phyloP scores from a whole-genome alignment of 2,888 invertebrate species.

The Melanotus villosus region DNA sequence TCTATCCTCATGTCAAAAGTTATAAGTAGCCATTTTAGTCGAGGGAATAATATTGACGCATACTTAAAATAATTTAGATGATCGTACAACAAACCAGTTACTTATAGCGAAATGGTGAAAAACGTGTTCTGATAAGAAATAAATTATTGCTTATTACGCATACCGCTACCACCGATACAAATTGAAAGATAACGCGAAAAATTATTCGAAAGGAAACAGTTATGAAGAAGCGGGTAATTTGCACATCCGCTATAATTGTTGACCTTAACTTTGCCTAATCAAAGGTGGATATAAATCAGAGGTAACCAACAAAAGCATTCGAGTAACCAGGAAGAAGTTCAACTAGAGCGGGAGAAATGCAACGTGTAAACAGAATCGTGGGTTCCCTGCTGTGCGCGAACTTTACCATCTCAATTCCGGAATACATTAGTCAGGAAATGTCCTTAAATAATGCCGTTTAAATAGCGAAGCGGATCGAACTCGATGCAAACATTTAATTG shows the following conservation, averaged over 20 bases:
- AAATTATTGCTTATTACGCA: conserved; percentile 19
- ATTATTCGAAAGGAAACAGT: conserved; percentile 9
- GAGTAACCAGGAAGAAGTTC: conserved; percentile 47
- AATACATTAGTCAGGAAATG: conserved; percentile 37
- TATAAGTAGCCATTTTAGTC: neutral
- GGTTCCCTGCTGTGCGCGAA: conserved; percentile 43
- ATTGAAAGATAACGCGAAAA: conserved; percentile 18
- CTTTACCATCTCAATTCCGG: conserved; percentile 48
- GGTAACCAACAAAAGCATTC: conserved; percentile 31
- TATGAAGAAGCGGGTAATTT: conserved; percentile 2
- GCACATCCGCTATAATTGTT: conserved; percentile 13
- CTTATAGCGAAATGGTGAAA: conserved; percentile 2
- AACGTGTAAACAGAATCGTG: conserved; percentile 47
- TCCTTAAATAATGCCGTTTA: conserved; percentile 21
- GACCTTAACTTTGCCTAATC: conserved; percentile 18
- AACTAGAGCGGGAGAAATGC: conserved; percentile 40
- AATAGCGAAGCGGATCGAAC: conserved; percentile 5
- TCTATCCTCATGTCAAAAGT: conserved; percentile 8
- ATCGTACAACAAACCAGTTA: conserved; percentile 10
- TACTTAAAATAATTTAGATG: conserved; percentile 19
- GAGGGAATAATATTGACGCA: neutral
- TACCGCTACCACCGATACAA: conserved; percentile 20
- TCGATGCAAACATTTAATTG: neutral
- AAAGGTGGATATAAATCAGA: conserved; percentile 27
- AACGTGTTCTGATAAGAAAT: conserved; percentile 23